These are phyloP conservation scores for Idaea straminata DNA, from an alignment of 2,888 invertebrate genomes.

Conservation along the genomic window DNA sequence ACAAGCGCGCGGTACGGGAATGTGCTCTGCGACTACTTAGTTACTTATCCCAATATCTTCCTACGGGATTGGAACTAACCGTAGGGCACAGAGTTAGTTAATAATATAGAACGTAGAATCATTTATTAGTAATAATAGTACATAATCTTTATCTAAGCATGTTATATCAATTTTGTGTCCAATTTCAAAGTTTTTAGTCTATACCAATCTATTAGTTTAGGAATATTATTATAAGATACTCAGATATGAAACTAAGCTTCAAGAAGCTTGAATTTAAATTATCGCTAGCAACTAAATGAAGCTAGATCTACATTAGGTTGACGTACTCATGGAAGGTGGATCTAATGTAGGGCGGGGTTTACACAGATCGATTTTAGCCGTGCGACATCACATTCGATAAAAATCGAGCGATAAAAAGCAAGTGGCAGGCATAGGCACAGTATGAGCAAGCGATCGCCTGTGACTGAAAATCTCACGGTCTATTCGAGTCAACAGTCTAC, in stretches of 20 bases:
- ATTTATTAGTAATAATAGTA: not conserved
- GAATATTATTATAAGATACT: constrained; percentile 15
- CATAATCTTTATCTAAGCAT: constrained; percentile 20
- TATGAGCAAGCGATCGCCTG: too few species aligned
- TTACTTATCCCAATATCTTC: too few species aligned
- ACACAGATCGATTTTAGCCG: not conserved
- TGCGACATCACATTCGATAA: too few species aligned
- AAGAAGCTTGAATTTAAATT: not conserved
- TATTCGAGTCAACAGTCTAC: too few species aligned
- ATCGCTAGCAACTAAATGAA: not conserved
- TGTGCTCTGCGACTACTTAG: not conserved
- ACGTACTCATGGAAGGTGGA: not conserved
- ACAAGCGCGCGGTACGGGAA: not conserved
- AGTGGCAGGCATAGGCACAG: too few species aligned
- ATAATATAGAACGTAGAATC: not conserved
- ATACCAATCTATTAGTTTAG: constrained; percentile 21
- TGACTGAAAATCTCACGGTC: too few species aligned
- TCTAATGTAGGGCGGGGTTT: not conserved
- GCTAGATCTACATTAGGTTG: not conserved
- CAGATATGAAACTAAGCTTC: not conserved
- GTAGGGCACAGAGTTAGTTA: not conserved
- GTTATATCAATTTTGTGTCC: constrained; percentile 24
- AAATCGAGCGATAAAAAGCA: too few species aligned
- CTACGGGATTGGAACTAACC: too few species aligned
- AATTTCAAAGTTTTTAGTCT: constrained; percentile 21